Evolutionary conservation across 2,113 vertebrate species (phyloP), one percentile per base, ranked within the genome.

Genomic region (Silurus glanis): DNA sequence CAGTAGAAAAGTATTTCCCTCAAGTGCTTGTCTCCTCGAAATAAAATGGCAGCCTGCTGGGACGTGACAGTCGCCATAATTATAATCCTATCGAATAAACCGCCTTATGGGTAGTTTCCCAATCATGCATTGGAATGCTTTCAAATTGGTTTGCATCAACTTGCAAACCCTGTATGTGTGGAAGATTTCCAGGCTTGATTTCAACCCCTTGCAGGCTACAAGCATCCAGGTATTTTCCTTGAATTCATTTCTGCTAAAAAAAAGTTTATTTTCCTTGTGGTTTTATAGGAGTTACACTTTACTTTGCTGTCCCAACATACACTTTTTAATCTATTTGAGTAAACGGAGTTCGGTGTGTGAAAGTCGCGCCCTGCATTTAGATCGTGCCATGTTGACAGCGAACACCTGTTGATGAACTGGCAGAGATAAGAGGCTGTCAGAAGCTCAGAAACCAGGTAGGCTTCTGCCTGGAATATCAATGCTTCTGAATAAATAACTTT

Each of bases 381-480:
- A 93, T 93, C 89, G 89, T 85, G 58, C 86, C 87, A n/a, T 84
- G 67, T 89, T 92, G 92, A 91, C 91, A 91, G 90, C 28, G 69
- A 93, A 91, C 92, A 94, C 93, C 91, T 93, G 93, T 93, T 92
- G 93, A 93, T 74, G 53, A 90, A 87, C 55, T 47, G 23, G 87
- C 16, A 87, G 59, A 92, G 94, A 94, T 94, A 93, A 93, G 92
- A 88, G 86, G 80, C 89, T 92, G 93, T 93, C 93, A 92, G 88
- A 82, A 69, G 28, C 28, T 72, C 82, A 7, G 89, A 87, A 88
- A 83, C 74, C 37, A 37, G 84, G 21, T 66, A 56, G 62, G 45
- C 14, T 83, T 82, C 85, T 37, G 2, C 74, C 58, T 83, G 74
- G 93, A 90, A 94, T 93, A 92, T 90, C 78, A 91, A 90, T 87